phyloP scores from a whole-genome alignment of 2,797 vertebrate species.

The Leuciscus waleckii region DNA sequence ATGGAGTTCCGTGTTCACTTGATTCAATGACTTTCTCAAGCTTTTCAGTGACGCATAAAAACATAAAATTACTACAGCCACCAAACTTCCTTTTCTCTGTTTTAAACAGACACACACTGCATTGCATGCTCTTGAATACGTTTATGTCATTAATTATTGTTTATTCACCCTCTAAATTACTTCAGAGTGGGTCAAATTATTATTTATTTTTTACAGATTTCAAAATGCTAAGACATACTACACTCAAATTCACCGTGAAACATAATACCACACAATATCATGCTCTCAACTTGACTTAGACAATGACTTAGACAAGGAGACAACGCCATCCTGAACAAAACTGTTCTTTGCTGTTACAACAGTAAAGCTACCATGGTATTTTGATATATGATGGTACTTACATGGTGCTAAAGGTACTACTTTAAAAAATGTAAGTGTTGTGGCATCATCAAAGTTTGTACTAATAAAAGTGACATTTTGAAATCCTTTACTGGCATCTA shows the following conservation, averaged over 20 bases:
- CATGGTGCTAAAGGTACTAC: neutral
- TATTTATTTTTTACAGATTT: neutral
- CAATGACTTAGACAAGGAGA: neutral
- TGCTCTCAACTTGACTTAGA: neutral
- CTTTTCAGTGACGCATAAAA: slow-evolving; percentile 8
- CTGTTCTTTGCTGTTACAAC: neutral
- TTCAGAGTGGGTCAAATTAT: neutral
- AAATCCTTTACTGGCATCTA: neutral
- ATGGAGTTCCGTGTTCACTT: neutral
- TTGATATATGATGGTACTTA: neutral
- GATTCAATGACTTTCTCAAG: slow-evolving; percentile 14
- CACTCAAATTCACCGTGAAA: neutral
- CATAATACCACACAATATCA: neutral
- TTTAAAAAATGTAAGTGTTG: neutral
- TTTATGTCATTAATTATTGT: neutral
- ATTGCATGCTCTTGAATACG: neutral
- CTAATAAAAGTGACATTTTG: neutral
- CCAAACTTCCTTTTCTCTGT: slow-evolving; percentile 1
- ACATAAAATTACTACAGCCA: slow-evolving; percentile 4
- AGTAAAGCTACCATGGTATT: neutral
- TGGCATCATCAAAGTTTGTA: neutral
- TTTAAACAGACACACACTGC: neutral
- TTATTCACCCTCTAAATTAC: neutral
- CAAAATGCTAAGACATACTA: slow-evolving; percentile 4
- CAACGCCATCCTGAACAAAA: neutral